Base-by-base conservation (phyloP, 1,140 invertebrate species). In the Magallana ariakensis region DNA sequence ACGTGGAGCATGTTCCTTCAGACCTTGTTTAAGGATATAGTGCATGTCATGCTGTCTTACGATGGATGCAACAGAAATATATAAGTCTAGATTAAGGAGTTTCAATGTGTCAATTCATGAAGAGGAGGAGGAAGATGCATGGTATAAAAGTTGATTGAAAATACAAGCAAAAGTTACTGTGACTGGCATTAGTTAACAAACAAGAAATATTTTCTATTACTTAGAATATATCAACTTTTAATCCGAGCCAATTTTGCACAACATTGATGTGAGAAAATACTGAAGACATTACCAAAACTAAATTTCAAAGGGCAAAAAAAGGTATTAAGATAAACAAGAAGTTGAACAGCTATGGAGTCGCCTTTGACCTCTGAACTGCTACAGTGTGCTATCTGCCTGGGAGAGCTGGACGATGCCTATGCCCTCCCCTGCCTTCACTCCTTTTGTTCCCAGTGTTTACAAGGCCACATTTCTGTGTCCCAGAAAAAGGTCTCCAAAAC, bases 391-490 rank as follows among this genome's bases (percentile, higher is more conserved):
- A 87, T 91, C 7, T 91, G 90, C 60, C 75, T 90, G 54, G 88
- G 87, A 16, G 75, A 86, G 11, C 80, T 89, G 56, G 62, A 56
- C 33, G 70, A 66, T 13, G 85, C 90, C 0, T 82, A 88, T 80
- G 86, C 89, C 15, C 87, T 91, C 9, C 90, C 89, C n/a, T 91
- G 90, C 56, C 84, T 90, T 10, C 90, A 91, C 82, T 88, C 89
- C 11, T 91, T 89, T 83, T 91, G 90, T 70, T 92, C 95, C 58
- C 90, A 93, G 7, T 96, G 96, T 88, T 94, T 96, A 19, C 94
- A 95, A 53, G 85, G 83, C 19, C 90, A 90, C 58, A 85, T 89
- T n/a, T 26, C 81, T 46, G 87, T 57, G 7, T 70, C 85, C 7
- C 16, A 84, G 15, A 62, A 55, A 16, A 46, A 56, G 13, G 60